Evolutionary conservation across 2,797 vertebrate species (phyloP), one percentile per base, ranked within the genome.

Genomic region (Gila robusta): DNA sequence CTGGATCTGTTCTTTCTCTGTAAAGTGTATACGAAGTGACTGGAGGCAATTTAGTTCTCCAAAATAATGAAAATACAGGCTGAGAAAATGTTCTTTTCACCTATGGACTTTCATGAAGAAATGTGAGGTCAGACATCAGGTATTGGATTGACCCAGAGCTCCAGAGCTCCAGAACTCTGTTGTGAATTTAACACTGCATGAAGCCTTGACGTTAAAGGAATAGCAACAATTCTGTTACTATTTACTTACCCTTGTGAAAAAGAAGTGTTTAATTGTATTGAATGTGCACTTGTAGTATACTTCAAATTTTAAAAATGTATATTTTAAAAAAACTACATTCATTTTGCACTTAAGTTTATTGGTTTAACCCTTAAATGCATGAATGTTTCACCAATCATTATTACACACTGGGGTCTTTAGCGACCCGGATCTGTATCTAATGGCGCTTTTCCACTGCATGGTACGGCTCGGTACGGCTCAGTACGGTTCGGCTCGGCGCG

Each of bases 1-100:
- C 41, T 67, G 39, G 47, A 70, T 19, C 72, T 77, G 82, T 62
- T 77, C 32, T 73, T 83, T 56, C 82, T 52, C 72, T 14, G 44
- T 37, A 77, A 66, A 82, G 81, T 23, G 26, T 67, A 37, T 32
- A 52, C 21, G 2, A 54, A 85, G 86, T 87, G 89, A 87, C 89
- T 90, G 89, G 88, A 90, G 66, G 44, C 47, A 54, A 71, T 87
- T 88, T 66, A 56, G 67, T 17, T 44, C 47, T n/a, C 54, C 41
- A 72, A 82, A 85, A 44, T 69, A 78, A 77, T 56, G 52, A 70
- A 70, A 39, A 70, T 39, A 23, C 19, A 17, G 26, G 28, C 64
- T 32, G 28, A 32, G 28, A 70, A 70, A 10, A 69, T 37, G 17
- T 37, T 69, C 8, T 69, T 37, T 69, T 39, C 67, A 70, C 67